Evolutionary conservation across 2,797 vertebrate species (phyloP), one percentile per base, ranked within the genome.

Genomic region (Chaenodraco wilsoni): DNA sequence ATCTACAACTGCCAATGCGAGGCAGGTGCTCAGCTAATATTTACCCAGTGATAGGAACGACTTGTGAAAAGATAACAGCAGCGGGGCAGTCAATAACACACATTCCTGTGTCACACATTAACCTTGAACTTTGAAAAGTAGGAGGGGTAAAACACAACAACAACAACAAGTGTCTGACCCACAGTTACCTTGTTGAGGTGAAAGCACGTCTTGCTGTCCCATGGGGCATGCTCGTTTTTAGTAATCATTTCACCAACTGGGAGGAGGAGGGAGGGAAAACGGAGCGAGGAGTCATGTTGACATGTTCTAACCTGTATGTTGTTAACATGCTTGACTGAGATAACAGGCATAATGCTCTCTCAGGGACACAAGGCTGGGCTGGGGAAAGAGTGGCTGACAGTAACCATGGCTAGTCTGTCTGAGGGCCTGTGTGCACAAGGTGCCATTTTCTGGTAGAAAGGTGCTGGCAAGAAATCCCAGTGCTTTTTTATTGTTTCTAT

Each of bases 21-120:
- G 48, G 65, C 56, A 60, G 79, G 52, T 77, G 81, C 73, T 41
- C 54, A 63, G 75, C 77, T 80, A 91, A 92, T 91, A 89, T 91
- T 92, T 88, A 88, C 72, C 67, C 58, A 64, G 19, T 19, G 75
- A 88, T 81, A 80, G 52, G 31, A 72, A 73, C 58, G 63, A 54
- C 59, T 62, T 60, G 74, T 73, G 68, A 82, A 83, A 79, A 72
- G 74, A 87, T 85, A 90, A 79, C 57, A 65, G 17, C 19, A 72
- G 2, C 1, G 17, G 65, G 44, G 1, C 21, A 31, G 54, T 84
- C 65, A 74, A 79, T 72, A 84, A 73, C 62, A 78, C 59, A 59
- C 71, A 82, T 67, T 75, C 56, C 46, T 48, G 50, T 49, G 65
- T 79, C 63, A 76, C 14, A 81, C 62, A 84, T 72, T 89, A 82